Percentiles rank a stretch among this genome's conserved stretches.
Evolutionary conservation across 2,113 vertebrate genomes (phyloP).

Genomic region (Tetraodon nigroviridis): DNA sequence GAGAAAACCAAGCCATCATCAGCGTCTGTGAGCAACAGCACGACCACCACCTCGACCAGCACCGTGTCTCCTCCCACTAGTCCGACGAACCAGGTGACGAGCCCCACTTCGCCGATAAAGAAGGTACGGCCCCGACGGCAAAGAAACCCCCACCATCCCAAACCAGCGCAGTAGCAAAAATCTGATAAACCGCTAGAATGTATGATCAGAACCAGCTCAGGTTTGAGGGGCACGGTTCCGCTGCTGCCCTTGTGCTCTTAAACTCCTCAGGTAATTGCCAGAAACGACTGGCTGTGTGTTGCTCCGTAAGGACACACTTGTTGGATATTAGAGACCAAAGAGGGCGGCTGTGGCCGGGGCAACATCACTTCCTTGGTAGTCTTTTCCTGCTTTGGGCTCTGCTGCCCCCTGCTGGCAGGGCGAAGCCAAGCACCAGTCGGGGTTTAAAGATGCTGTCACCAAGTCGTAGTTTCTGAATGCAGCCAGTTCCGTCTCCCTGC

Average conservation of each 20-base stretch:
- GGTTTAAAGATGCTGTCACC: background rate
- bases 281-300: no score
- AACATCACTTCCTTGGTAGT: background rate
- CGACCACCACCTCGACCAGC: conserved; percentile 64
- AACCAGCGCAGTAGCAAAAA: background rate
- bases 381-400: conserved; percentile 30
- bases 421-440: background rate
- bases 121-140: conserved; percentile 78
- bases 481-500: background rate
- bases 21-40: conserved; percentile 79
- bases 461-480: background rate
- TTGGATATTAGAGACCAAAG: conserved; percentile 13
- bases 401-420: conserved; percentile 68
- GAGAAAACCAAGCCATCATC: conserved; percentile 87
- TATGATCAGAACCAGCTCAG: no score
- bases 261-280: background rate
- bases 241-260: background rate
- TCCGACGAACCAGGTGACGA: conserved; percentile 82
- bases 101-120: conserved; percentile 89
- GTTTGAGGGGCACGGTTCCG: no score
- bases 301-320: background rate
- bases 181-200: background rate
- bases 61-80: conserved; percentile 77
- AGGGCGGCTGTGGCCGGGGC: background rate
- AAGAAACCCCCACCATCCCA: background rate